Percentiles rank a stretch among this genome's conserved stretches.
phyloP scores from a whole-genome alignment of 2,888 invertebrate species.

The Dioctria rufipes region DNA sequence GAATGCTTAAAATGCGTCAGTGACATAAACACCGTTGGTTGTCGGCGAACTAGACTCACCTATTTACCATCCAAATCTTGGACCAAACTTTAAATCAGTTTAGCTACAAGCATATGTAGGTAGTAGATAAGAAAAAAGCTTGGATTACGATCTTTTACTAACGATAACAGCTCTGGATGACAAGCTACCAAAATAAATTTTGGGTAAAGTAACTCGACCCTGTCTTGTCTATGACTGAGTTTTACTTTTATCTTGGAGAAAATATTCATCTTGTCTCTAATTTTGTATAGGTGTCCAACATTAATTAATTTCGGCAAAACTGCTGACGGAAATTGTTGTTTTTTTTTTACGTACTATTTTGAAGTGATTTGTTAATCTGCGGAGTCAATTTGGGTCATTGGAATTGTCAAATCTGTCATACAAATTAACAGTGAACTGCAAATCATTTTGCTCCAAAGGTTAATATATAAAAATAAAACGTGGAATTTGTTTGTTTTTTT shows the following conservation, averaged over 20 bases:
- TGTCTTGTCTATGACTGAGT: background rate
- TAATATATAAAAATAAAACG: background rate
- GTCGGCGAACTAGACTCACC: background rate
- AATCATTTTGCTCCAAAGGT: background rate
- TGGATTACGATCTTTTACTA: slow-evolving; percentile 33
- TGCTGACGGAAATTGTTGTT: background rate
- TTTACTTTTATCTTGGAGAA: background rate
- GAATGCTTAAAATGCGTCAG: background rate
- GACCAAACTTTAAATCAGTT: slow-evolving; percentile 1
- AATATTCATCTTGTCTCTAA: background rate
- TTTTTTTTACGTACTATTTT: background rate
- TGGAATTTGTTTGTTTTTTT: background rate
- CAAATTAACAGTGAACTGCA: background rate
- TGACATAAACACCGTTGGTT: background rate
- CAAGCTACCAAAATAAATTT: slow-evolving; percentile 3
- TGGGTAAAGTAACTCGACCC: background rate
- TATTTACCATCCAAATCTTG: background rate
- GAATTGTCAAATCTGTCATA: background rate
- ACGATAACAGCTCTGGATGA: background rate
- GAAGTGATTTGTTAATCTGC: background rate
- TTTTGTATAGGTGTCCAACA: background rate
- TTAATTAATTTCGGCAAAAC: background rate
- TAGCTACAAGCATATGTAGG: background rate
- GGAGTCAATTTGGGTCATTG: background rate
- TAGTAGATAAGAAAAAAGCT: slow-evolving; percentile 1